phyloP scores from a whole-genome alignment of 2,888 invertebrate species.

The Luperina testacea region DNA sequence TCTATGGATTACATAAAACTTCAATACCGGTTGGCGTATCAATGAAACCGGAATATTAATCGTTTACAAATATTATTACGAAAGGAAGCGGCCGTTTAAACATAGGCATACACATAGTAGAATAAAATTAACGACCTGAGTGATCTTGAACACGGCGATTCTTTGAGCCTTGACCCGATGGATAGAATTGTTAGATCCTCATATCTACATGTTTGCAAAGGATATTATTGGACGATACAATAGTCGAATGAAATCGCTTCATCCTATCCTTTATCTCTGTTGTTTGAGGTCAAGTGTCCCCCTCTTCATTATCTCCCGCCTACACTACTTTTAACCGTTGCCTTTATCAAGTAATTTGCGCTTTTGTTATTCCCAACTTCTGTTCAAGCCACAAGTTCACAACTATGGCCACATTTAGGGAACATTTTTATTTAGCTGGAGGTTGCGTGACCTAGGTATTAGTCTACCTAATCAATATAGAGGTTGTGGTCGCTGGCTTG shows the following conservation, averaged over 20 bases:
- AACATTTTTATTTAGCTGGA: constrained; percentile 63
- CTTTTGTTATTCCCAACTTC: constrained; percentile 51
- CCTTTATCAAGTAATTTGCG: constrained; percentile 66
- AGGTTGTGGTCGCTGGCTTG: constrained; percentile 79
- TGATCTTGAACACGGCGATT: constrained; percentile 60
- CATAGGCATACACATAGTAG: constrained; percentile 53
- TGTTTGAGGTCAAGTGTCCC: constrained; percentile 63
- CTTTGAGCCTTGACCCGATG: constrained; percentile 7
- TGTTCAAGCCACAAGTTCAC: constrained; percentile 15
- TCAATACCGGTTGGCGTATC: constrained; percentile 61
- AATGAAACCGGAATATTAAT: constrained; percentile 72
- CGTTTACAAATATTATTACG: constrained; percentile 65
- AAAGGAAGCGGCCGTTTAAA: constrained; percentile 65
- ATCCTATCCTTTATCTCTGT: constrained; percentile 62
- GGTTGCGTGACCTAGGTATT: constrained; percentile 83
- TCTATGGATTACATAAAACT: constrained; percentile 53
- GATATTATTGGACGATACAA: constrained; percentile 25
- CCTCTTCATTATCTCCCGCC: constrained; percentile 65
- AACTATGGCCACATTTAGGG: constrained; percentile 47
- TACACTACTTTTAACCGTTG: constrained; percentile 61
- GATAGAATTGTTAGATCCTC: constrained; percentile 3
- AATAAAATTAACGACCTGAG: constrained; percentile 66
- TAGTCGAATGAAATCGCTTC: constrained; percentile 46
- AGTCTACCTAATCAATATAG: constrained; percentile 85
- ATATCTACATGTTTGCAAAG: constrained; percentile 16